Base-by-base conservation (phyloP, 2,113 vertebrate species). In the Pygoscelis antarcticus region DNA sequence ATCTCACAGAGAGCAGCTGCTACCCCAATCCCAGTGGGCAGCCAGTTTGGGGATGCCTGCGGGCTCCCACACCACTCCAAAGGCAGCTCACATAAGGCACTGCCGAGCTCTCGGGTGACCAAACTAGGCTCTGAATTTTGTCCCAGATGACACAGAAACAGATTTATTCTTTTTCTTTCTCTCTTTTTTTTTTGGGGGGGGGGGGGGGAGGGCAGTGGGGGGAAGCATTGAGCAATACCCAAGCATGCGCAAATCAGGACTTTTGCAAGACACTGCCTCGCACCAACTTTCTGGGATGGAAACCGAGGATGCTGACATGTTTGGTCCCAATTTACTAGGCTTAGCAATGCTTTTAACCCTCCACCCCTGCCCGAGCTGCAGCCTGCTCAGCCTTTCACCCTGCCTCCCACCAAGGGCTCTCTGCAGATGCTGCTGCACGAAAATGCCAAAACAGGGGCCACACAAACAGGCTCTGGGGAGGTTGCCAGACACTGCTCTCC, bases 71-170 rank as follows among this genome's bases (percentile, higher is more conserved):
- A 0, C 27, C 2, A 0, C 65, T 54, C 70, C 22, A 34, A 27
- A 5, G 4, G 40, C 61, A 62, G 46, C 70, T 90, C 77, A 34
- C 1, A 0, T 0, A 5, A 32, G 40, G 46, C 74, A 52, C 38
- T 79, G 29, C 40, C 2, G 7, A 82, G 57, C 26, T 54, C 62
- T 65, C 2, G 4, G 21, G 23, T 51, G 16, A 57, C 85, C 61
- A 20, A 72, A 36, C 30, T 25, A 18, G 13, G 69, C 81, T 78
- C 76, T 60, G 61, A 55, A 22, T 64, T 83, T 38, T 60, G 19
- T 29, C 83, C 83, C 62, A 21, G 22, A 13, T 16, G 47, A 87
- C 51, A 57, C 34, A 74, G 44, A 51, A 81, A 57, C 29, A 60
- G 23, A 27, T 12, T 25, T 42, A 27, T 29, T 18, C 2, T 29